Evolutionary conservation across 2,113 vertebrate genomes (phyloP).

Genomic region (Eonycteris spelaea): DNA sequence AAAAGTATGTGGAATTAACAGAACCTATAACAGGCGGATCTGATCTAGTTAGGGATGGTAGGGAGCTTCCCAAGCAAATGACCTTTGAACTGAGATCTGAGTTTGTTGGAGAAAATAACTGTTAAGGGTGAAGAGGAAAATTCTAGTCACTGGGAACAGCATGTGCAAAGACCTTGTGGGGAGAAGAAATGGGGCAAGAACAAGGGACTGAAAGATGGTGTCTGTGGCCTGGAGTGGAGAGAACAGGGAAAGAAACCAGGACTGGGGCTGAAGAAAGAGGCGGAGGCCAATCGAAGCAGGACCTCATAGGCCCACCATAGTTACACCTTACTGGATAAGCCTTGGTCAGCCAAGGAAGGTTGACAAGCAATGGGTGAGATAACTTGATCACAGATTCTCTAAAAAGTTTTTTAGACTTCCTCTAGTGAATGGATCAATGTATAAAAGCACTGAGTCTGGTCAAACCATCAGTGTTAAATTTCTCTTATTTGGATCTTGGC

Average conservation of each 20-base stretch:
- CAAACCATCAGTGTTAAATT: fast-evolving
- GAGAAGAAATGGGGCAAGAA: background rate
- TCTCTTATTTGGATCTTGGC: background rate
- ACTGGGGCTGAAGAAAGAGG: background rate
- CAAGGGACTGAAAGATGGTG: background rate
- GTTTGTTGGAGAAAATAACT: background rate
- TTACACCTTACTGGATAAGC: background rate
- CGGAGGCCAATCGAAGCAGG: fast-evolving
- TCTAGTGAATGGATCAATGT: fast-evolving
- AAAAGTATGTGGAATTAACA: background rate
- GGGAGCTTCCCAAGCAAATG: background rate
- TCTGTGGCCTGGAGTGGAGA: background rate
- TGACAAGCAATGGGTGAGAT: background rate
- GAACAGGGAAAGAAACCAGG: fast-evolving
- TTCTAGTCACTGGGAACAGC: background rate
- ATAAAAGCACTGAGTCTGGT: background rate
- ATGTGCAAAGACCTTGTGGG: background rate
- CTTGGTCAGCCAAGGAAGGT: background rate
- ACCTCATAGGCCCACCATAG: fast-evolving
- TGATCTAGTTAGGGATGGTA: background rate
- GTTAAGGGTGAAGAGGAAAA: background rate
- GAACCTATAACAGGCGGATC: background rate
- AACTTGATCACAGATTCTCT: background rate
- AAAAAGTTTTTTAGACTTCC: background rate
- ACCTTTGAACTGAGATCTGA: background rate